phyloP scores from a whole-genome alignment of 2,888 invertebrate genomes.

The Schrankia costaestrigalis region DNA sequence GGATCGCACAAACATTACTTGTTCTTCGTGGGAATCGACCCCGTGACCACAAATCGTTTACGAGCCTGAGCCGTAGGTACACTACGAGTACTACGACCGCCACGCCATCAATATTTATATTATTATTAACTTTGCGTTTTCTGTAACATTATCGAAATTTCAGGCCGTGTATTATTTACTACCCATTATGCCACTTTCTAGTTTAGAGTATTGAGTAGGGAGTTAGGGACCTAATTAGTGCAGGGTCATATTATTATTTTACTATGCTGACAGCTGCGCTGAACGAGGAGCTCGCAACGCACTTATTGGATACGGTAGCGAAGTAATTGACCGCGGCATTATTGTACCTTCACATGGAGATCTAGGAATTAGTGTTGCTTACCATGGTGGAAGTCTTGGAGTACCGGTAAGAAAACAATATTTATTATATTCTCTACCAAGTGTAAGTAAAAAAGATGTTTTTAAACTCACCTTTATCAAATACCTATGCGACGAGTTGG shows the following conservation, averaged over 20 bases:
- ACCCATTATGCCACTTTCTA: too few relatives aligned
- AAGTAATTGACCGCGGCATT: conserved; percentile 49
- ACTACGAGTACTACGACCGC: too few relatives aligned
- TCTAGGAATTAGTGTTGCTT: conserved; percentile 67
- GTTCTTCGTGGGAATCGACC: neutral
- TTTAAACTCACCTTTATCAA: too few relatives aligned
- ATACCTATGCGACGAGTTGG: too few relatives aligned
- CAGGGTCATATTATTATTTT: neutral
- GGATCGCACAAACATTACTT: neutral
- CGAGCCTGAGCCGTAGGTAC: neutral
- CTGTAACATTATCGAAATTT: too few relatives aligned
- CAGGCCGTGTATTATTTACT: too few relatives aligned
- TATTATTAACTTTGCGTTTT: too few relatives aligned
- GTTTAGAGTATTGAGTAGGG: too few relatives aligned
- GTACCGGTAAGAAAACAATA: conserved; percentile 50
- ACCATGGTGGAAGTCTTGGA: conserved; percentile 62
- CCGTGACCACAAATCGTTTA: neutral
- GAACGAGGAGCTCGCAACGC: conserved; percentile 69
- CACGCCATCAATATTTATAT: too few relatives aligned
- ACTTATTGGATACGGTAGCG: conserved; percentile 46
- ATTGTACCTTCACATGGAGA: conserved; percentile 70
- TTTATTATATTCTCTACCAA: neutral
- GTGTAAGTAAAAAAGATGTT: too few relatives aligned
- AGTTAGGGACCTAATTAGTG: too few relatives aligned
- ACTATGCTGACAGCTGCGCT: conserved; percentile 48